Percentiles rank a stretch among this genome's conserved stretches.
phyloP scores from a whole-genome alignment of 2,797 vertebrate species.

The Oreochromis mossambicus region DNA sequence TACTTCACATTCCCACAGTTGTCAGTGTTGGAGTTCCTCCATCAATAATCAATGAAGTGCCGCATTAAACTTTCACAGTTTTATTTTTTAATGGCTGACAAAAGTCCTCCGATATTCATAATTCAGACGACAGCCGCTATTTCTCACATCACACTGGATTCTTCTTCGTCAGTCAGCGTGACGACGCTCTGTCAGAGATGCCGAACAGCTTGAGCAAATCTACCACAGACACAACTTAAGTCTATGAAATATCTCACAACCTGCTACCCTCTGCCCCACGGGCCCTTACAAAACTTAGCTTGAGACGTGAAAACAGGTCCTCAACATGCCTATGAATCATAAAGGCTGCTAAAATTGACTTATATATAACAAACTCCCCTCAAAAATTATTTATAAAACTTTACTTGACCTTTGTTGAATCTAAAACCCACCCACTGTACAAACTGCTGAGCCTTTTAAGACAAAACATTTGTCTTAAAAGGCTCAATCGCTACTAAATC shows the following conservation, averaged over 20 bases:
- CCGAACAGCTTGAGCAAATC: neutral
- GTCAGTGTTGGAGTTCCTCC: conserved; percentile 56
- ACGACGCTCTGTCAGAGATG: conserved; percentile 14
- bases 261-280: neutral
- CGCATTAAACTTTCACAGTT: conserved; percentile 72
- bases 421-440: neutral
- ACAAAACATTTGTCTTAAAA: neutral
- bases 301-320: neutral
- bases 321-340: neutral
- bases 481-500: neutral
- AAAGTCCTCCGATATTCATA: conserved; percentile 77
- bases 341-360: neutral
- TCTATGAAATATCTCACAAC: neutral
- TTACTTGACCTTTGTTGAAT: neutral
- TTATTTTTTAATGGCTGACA: conserved; percentile 80
- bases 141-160: conserved; percentile 57
- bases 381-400: neutral
- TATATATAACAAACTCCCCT: neutral
- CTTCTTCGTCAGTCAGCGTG: conserved; percentile 39
- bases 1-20: conserved; percentile 42
- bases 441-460: no score
- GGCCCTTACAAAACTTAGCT: neutral
- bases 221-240: neutral
- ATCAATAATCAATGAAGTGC: conserved; percentile 70
- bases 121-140: conserved; percentile 72